These are phyloP conservation scores for Mugil cephalus DNA, from an alignment of 2,113 vertebrate genomes.

Conservation along the genomic window DNA sequence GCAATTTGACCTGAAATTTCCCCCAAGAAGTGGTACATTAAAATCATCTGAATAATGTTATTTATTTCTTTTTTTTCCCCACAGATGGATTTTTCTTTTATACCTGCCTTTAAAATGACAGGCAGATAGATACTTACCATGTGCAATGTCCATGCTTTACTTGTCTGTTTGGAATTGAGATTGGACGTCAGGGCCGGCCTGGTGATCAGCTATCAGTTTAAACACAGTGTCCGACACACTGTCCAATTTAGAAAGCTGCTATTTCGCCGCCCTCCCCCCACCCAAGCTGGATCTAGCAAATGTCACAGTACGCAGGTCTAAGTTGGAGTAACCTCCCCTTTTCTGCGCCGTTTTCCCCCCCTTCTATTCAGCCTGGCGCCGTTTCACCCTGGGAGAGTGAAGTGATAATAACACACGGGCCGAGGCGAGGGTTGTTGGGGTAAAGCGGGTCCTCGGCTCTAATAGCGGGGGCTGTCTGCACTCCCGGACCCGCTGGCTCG, in stretches of 20 bases:
- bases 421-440: slow-evolving; percentile 64
- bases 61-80: background rate
- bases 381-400: slow-evolving; percentile 69
- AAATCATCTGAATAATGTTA: slow-evolving; percentile 77
- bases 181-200: slow-evolving; percentile 64
- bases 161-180: slow-evolving; percentile 75
- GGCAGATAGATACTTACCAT: slow-evolving; percentile 64
- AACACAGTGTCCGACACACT: slow-evolving; percentile 79
- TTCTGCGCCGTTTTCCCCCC: slow-evolving; percentile 37
- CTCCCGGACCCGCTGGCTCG: slow-evolving; percentile 56
- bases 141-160: slow-evolving; percentile 59
- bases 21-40: slow-evolving; percentile 61
- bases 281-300: slow-evolving; percentile 70
- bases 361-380: slow-evolving; percentile 38
- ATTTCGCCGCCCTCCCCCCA: slow-evolving; percentile 48
- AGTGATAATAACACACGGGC: slow-evolving; percentile 79
- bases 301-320: slow-evolving; percentile 77
- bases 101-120: slow-evolving; percentile 67
- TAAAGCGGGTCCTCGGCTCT: slow-evolving; percentile 69
- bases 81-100: slow-evolving; percentile 49
- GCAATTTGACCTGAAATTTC: slow-evolving; percentile 74
- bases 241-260: slow-evolving; percentile 78
- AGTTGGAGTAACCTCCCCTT: slow-evolving; percentile 74
- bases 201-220: slow-evolving; percentile 81
- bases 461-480: slow-evolving; percentile 79